Percentiles rank a stretch among this genome's conserved stretches.
These are phyloP conservation scores for Toxotes lorentzi DNA, from an alignment of 2,797 vertebrate genomes.

Conservation along the genomic window DNA sequence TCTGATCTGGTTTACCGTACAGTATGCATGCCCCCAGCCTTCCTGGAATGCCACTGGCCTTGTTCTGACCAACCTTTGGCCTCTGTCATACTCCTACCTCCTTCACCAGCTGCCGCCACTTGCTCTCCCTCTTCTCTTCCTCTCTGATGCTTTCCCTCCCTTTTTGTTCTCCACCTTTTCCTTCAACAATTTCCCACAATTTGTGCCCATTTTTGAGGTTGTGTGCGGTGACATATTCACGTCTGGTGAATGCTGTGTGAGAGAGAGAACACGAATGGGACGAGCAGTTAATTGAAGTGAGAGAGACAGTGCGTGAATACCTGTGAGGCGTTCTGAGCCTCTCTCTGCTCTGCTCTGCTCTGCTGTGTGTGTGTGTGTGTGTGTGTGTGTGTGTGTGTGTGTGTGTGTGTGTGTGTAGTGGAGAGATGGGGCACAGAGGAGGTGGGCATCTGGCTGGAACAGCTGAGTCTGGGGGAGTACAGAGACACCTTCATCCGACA, in stretches of 20 bases:
- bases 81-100: constrained; percentile 71
- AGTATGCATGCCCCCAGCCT: constrained; percentile 85
- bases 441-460: constrained; percentile 99
- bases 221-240: constrained; percentile 37
- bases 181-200: constrained; percentile 51
- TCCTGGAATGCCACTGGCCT: constrained; percentile 57
- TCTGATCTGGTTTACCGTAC: constrained; percentile 71
- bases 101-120: constrained; percentile 84
- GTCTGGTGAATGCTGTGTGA: not conserved
- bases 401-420: constrained; percentile 94
- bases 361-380: constrained; percentile 67
- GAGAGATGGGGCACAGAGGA: constrained; percentile 99
- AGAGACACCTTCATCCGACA: constrained; percentile 98
- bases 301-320: constrained; percentile 34
- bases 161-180: constrained; percentile 33
- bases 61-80: constrained; percentile 67
- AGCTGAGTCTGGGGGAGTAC: constrained; percentile 99
- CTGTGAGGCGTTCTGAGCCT: constrained; percentile 76
- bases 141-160: constrained; percentile 20
- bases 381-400: constrained; percentile 88
- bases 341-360: constrained; percentile 82
- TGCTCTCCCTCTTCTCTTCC: constrained; percentile 77
- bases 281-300: not conserved
- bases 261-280: not conserved
- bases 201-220: constrained; percentile 53